A percentile compares a stretch with the other conserved stretches of the same genome.
These are phyloP conservation scores for Nephila pilipes DNA, from an alignment of 1,140 invertebrate species.

Conservation along the genomic window DNA sequence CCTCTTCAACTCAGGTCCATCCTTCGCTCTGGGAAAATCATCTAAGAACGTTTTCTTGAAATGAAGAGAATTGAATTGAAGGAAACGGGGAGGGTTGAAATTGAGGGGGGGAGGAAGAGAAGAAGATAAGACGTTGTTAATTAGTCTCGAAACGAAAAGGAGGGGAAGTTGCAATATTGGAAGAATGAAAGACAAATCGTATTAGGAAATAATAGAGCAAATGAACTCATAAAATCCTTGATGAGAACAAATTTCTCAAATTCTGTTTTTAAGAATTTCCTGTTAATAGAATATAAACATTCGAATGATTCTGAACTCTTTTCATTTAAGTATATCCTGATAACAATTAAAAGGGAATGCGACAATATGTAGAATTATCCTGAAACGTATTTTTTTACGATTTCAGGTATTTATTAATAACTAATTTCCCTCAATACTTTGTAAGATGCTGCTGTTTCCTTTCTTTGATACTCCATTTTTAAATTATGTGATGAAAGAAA, in stretches of 20 bases:
- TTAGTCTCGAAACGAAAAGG: neutral
- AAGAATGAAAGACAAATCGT: neutral
- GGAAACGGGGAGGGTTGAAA: neutral
- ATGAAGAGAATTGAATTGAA: conserved; percentile 36
- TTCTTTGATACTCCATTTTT: too few species aligned
- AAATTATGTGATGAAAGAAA: too few species aligned
- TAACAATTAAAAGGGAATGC: too few species aligned
- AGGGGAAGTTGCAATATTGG: neutral
- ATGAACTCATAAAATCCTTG: neutral
- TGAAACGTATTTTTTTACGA: too few species aligned
- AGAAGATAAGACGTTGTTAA: neutral
- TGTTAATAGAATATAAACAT: too few species aligned
- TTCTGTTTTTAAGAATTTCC: too few species aligned
- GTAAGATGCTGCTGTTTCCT: too few species aligned
- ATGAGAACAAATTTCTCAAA: neutral
- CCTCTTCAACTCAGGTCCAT: neutral
- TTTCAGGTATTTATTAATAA: too few species aligned
- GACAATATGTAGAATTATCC: too few species aligned
- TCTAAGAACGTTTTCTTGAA: neutral
- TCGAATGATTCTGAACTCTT: too few species aligned
- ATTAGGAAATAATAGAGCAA: neutral
- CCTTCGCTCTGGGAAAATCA: neutral
- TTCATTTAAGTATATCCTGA: too few species aligned
- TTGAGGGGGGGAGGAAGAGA: neutral
- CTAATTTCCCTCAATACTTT: too few species aligned